Percentiles rank a stretch among this genome's conserved stretches.
Conservation (phyloP, 2,113 vertebrate species). For the Sceloporus tristichus region DNA sequence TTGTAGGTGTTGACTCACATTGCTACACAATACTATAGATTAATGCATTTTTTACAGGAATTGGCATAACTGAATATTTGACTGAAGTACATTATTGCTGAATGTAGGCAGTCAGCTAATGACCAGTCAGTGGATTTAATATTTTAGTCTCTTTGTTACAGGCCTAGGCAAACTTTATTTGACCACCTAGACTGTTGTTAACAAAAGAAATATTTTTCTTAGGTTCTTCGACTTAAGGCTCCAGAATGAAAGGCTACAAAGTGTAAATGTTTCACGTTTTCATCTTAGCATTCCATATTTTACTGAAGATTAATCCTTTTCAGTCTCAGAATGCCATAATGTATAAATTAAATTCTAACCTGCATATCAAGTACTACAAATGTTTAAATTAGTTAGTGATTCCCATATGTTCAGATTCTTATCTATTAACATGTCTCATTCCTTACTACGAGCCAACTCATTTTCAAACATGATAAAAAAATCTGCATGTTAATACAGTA, state of each 20-base stretch:
- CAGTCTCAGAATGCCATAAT: slow-evolving; percentile 22
- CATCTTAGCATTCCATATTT: not conserved
- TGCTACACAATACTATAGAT: too few species aligned
- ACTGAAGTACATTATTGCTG: not conserved
- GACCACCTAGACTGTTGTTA: not conserved
- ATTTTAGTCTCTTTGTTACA: not conserved
- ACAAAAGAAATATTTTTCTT: not conserved
- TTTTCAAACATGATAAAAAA: not conserved
- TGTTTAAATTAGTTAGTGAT: not conserved
- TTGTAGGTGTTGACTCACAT: too few species aligned
- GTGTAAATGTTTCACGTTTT: not conserved
- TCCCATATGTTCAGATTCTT: not conserved
- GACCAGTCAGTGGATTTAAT: not conserved
- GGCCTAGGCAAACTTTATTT: not conserved
- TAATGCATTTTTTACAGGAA: not conserved
- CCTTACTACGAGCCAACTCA: not conserved
- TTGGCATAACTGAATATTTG: not conserved
- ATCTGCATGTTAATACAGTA: too few species aligned
- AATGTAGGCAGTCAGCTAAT: not conserved
- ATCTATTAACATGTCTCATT: not conserved
- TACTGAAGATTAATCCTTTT: not conserved
- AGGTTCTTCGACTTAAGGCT: not conserved
- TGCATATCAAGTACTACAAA: not conserved
- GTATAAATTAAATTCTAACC: not conserved
- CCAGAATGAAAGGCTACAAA: not conserved